A percentile compares a stretch with the other conserved stretches of the same genome.
Conservation (phyloP, 1,140 invertebrate species). For the Dermatophagoides farinae region DNA sequence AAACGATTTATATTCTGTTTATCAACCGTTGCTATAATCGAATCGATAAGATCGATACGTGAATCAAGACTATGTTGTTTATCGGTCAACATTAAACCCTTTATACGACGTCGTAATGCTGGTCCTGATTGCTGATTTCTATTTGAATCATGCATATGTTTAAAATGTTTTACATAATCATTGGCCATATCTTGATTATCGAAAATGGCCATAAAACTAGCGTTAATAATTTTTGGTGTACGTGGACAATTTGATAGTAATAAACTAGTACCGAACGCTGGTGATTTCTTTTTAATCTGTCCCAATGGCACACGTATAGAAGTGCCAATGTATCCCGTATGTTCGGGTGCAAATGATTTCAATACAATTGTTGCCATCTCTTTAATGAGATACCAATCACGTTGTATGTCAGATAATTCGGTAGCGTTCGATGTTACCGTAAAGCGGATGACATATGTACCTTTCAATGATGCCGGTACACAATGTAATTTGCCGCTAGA, state of each 20-base stretch:
- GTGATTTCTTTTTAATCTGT: slow-evolving; percentile 49
- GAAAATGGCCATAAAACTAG: slow-evolving; percentile 82
- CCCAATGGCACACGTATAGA: slow-evolving; percentile 16
- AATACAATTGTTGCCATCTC: slow-evolving; percentile 47
- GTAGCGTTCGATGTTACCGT: slow-evolving; percentile 73
- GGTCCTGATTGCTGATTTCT: slow-evolving; percentile 28
- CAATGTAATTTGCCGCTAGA: slow-evolving; percentile 89
- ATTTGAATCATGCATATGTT: slow-evolving; percentile 27
- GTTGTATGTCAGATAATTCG: slow-evolving; percentile 58
- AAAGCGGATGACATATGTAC: slow-evolving; percentile 75
- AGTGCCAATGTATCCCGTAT: slow-evolving; percentile 5
- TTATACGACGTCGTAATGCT: slow-evolving; percentile 57
- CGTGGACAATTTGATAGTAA: slow-evolving; percentile 75
- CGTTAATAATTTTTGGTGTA: slow-evolving; percentile 91
- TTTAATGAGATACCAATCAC: slow-evolving; percentile 74
- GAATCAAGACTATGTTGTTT: slow-evolving; percentile 75
- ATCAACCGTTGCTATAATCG: slow-evolving; percentile 13
- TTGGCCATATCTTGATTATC: slow-evolving; percentile 62
- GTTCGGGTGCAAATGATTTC: slow-evolving; percentile 12
- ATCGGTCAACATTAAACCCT: slow-evolving; percentile 66
- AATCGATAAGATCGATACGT: slow-evolving; percentile 67
- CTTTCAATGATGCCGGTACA: slow-evolving; percentile 63
- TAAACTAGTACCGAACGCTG: slow-evolving; percentile 77
- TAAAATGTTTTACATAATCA: slow-evolving; percentile 48
- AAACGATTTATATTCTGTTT: background rate